phyloP scores from a whole-genome alignment of 2,113 vertebrate species.

The Aspidoscelis tigris region DNA sequence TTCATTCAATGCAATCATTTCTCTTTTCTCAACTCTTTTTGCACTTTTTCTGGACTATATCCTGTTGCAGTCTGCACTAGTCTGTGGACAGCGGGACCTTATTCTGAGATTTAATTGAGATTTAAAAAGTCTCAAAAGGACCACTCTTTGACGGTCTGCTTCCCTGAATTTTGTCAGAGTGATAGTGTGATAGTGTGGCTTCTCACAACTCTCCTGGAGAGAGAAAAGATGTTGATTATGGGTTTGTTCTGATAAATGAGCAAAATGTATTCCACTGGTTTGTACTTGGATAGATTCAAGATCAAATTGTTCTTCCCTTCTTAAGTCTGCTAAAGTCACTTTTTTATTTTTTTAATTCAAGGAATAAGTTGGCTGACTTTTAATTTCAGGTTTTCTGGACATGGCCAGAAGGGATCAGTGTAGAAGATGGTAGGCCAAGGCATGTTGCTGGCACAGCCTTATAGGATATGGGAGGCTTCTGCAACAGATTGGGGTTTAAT shows the following conservation, averaged over 20 bases:
- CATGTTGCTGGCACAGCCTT: neutral
- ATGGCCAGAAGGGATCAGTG: no score
- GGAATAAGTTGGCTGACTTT: neutral
- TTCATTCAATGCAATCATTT: conserved; percentile 21
- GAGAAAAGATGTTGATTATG: no score
- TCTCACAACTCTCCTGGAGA: neutral
- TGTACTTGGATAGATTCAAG: neutral
- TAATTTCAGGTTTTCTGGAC: neutral
- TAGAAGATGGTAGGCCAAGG: no score
- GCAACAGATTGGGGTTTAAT: neutral
- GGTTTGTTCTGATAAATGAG: neutral
- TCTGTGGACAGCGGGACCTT: no score
- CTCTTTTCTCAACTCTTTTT: neutral
- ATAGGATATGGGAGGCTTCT: no score
- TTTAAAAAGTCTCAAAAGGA: no score
- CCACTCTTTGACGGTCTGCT: no score
- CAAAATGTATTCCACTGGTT: neutral
- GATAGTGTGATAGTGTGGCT: neutral
- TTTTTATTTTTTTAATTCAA: neutral
- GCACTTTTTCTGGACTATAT: no score
- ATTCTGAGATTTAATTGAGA: no score
- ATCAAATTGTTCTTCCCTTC: no score
- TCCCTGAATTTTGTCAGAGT: neutral
- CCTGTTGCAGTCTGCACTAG: no score
- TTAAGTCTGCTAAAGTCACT: no score